Evolutionary conservation across 2,888 invertebrate species (phyloP), one percentile per base, ranked within the genome.

Genomic region (Diarsia mendica): DNA sequence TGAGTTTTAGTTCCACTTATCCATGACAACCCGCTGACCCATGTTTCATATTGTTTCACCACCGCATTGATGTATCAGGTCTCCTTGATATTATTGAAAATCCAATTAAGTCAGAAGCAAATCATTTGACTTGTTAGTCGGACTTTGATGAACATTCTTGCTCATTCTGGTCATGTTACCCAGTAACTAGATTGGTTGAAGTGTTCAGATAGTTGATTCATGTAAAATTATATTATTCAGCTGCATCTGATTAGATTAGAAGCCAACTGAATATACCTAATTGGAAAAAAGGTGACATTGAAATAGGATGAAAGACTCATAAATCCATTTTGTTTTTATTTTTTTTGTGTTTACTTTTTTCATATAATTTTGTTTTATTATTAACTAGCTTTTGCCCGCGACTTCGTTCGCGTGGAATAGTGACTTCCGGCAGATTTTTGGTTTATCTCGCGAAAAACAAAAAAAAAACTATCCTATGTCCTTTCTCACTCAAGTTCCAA

Each of bases 251-350:
- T 18, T 15, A 60, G 8, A 60, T 15, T 60, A 9, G 15, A 18
- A 28, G 28, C 9, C 28, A 18, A 28, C 3, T 4, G 9, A 28
- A 28, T 28, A 28, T 18, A 60, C 9, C 28, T 28, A 3, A 18
- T 60, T 28, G 18, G 18, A 6, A 28, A 33, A 33, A 60, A 18
- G 18, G 3, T 60, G 33, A 11, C 15, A 39, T 20, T 10, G 39
- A 70, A 70, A 70, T 39, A 70, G 15, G 48, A 3, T 70, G 33
- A 70, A 48, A 33, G 49, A 71, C 23, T 23, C 33, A 6, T 39
- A n/a, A n/a, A 39, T 39, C 39, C 39, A 39, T 6, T 8, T 39
- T 39, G 39, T 39, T 39, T 39, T 39, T 39, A 0, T 39, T 39
- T 39, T 8, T 39, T 39, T 39, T 39, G 28, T 39, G 39, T 39